Percentiles rank a stretch among this genome's conserved stretches.
Evolutionary conservation across 2,113 vertebrate genomes (phyloP).

Genomic region (Alexandromys fortis): DNA sequence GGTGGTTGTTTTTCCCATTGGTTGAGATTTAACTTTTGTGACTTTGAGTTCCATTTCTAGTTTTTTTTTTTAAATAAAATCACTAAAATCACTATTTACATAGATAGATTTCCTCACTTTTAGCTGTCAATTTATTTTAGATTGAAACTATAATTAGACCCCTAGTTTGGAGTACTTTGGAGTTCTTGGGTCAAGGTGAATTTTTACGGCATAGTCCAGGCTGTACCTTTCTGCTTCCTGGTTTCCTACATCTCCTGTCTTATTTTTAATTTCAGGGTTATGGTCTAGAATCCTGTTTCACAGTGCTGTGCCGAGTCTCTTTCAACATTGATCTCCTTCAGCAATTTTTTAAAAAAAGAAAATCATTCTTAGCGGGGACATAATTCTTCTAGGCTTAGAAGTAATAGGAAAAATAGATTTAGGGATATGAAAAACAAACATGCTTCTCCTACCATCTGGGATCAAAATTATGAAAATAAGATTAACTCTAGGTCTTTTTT

Average conservation of each 20-base stretch:
- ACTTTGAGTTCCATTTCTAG: background rate
- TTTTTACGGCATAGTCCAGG: rapidly evolving
- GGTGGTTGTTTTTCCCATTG: background rate
- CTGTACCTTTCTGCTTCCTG: background rate
- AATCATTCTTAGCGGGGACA: background rate
- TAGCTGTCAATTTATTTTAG: background rate
- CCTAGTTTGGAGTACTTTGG: background rate
- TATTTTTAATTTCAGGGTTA: background rate
- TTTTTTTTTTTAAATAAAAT: background rate
- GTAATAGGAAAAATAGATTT: background rate
- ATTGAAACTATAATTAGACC: background rate
- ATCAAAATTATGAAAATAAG: background rate
- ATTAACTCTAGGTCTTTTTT: background rate
- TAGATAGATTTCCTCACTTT: background rate
- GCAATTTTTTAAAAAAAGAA: background rate
- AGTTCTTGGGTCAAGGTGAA: background rate
- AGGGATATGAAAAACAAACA: background rate
- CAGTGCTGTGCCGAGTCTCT: background rate
- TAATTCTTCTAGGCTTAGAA: background rate
- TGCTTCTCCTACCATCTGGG: background rate
- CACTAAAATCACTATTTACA: background rate
- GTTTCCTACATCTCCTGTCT: background rate
- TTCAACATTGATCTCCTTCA: background rate
- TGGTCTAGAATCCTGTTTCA: background rate
- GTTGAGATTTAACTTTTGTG: background rate